Conservation (phyloP, 2,797 vertebrate species). For the Nyctalus aviator region DNA sequence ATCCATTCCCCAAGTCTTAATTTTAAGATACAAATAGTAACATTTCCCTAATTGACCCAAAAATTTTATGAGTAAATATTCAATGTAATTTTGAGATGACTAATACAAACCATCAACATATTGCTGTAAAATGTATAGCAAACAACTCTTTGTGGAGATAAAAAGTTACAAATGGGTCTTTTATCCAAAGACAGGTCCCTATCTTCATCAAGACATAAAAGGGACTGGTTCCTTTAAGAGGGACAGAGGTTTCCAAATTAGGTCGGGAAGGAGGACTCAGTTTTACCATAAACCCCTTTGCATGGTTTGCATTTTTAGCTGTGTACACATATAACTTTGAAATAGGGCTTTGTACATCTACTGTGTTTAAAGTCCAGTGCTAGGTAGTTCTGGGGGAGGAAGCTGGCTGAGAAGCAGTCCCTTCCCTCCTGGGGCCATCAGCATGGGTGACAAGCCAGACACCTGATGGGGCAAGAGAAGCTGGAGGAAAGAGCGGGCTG, state of each 20-base stretch:
- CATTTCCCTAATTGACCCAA: neutral
- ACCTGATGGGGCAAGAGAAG: rapidly evolving
- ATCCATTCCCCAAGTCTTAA: constrained; percentile 29
- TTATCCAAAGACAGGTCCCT: neutral
- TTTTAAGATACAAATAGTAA: constrained; percentile 28
- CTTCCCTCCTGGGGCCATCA: neutral
- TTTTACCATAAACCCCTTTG: neutral
- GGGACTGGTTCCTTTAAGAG: neutral
- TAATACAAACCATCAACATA: neutral
- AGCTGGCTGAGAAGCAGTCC: neutral
- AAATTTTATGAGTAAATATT: constrained; percentile 17
- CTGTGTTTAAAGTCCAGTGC: neutral
- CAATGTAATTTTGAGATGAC: neutral
- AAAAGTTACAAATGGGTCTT: neutral
- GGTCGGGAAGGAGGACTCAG: neutral
- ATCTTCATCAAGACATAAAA: constrained; percentile 1
- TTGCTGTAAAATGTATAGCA: neutral
- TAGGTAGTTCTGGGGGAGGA: neutral
- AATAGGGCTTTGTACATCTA: neutral
- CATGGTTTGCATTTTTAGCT: constrained; percentile 9
- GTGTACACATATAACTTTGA: neutral
- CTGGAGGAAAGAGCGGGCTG: neutral
- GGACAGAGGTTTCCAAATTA: neutral
- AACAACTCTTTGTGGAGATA: neutral
- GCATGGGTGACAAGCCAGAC: neutral